Conservation (phyloP, 2,888 invertebrate species). For the Rotaria macrura region DNA sequence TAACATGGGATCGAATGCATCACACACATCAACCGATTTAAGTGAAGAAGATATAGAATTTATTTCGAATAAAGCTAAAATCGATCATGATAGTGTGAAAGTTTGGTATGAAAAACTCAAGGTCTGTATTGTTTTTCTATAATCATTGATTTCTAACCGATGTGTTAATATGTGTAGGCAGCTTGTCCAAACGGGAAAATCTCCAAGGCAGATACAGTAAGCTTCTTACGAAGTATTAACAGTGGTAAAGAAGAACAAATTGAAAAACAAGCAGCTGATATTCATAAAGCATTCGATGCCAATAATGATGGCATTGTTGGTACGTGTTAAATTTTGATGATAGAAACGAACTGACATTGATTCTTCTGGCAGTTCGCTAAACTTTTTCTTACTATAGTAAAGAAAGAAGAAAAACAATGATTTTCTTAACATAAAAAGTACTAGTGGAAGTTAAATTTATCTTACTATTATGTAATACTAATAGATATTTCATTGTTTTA, state of each 20-base stretch:
- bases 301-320: slow-evolving; percentile 4
- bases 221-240: not conserved
- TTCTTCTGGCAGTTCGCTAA: no score
- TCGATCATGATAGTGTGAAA: not conserved
- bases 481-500: no score
- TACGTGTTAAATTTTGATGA: not conserved
- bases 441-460: no score
- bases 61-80: not conserved
- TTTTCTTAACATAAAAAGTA: no score
- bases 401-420: no score
- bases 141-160: no score
- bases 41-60: not conserved
- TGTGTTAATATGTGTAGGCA: not conserved
- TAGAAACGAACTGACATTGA: not conserved
- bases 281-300: not conserved
- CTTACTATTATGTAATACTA: no score
- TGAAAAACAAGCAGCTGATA: not conserved
- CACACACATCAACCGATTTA: not conserved
- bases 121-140: not conserved
- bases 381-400: no score
- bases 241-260: not conserved
- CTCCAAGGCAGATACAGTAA: not conserved
- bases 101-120: slow-evolving; percentile 19
- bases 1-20: not conserved
- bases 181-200: slow-evolving; percentile 11